Evolutionary conservation across 92 coral and sea anemone species (phyloP).

Genomic region (Isaurus tuberculatus): DNA sequence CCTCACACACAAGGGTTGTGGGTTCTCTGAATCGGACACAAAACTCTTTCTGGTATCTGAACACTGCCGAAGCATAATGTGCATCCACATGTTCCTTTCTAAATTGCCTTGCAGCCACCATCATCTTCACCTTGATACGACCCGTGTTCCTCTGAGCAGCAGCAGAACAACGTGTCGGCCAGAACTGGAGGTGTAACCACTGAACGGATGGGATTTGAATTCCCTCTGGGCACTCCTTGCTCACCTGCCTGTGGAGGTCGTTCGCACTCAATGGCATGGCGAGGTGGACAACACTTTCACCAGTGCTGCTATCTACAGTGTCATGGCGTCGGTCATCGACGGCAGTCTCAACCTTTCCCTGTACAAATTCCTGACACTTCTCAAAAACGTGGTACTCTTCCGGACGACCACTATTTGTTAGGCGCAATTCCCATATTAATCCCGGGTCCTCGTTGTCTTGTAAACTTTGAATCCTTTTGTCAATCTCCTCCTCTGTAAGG

Average conservation of each 20-base stretch:
- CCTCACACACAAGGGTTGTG: slow-evolving; percentile 62
- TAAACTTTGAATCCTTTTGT: no score
- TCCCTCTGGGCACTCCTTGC: slow-evolving; percentile 53
- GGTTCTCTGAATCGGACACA: slow-evolving; percentile 44
- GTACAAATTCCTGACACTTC: slow-evolving; percentile 47
- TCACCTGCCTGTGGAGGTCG: slow-evolving; percentile 58
- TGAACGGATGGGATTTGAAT: slow-evolving; percentile 51
- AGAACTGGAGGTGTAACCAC: slow-evolving; percentile 63
- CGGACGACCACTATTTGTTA: slow-evolving; percentile 34
- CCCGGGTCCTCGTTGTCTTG: neutral
- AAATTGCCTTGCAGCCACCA: slow-evolving; percentile 65
- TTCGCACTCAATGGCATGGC: slow-evolving; percentile 64
- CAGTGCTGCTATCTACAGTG: slow-evolving; percentile 24
- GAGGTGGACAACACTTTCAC: slow-evolving; percentile 46
- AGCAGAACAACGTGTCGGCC: slow-evolving; percentile 57
- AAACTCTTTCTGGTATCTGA: slow-evolving; percentile 54
- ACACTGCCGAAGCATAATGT: slow-evolving; percentile 60
- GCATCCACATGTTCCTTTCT: slow-evolving; percentile 55
- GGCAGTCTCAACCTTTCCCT: slow-evolving; percentile 49
- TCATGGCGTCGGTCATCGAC: slow-evolving; percentile 62
- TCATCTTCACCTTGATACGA: slow-evolving; percentile 54
- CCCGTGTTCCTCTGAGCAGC: slow-evolving; percentile 58
- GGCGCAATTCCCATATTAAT: slow-evolving; percentile 37
- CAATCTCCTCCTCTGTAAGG: no score
- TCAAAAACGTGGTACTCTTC: slow-evolving; percentile 31